These are phyloP conservation scores for Periophthalmus magnuspinnatus DNA, from an alignment of 2,797 vertebrate species.

Conservation along the genomic window DNA sequence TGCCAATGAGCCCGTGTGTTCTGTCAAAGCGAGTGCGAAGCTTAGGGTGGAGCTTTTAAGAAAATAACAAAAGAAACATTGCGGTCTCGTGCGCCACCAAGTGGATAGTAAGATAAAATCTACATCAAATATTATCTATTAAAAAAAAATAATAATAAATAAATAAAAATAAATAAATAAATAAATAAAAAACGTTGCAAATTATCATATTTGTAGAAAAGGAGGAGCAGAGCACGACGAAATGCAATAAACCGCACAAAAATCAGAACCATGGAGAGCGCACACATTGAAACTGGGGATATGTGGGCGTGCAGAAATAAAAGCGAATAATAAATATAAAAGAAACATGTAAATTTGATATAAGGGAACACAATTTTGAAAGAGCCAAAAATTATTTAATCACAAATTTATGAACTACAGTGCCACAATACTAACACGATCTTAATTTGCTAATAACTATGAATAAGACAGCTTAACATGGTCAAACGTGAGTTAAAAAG, in stretches of 20 bases:
- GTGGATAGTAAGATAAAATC: conserved; percentile 12
- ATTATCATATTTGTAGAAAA: neutral
- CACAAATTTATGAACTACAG: too few relatives aligned
- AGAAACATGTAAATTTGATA: too few relatives aligned
- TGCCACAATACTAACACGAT: too few relatives aligned
- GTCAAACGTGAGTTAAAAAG: too few relatives aligned
- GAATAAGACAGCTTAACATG: too few relatives aligned
- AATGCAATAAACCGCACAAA: neutral
- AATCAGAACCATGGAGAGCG: neutral
- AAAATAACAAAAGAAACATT: neutral
- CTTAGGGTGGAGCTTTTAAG: conserved; percentile 45
- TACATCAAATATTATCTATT: neutral
- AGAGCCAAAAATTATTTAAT: too few relatives aligned
- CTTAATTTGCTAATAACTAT: too few relatives aligned
- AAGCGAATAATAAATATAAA: neutral
- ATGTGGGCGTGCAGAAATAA: neutral
- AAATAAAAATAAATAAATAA: neutral
- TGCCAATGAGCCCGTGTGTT: neutral
- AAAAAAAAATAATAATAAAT: neutral
- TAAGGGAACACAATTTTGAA: too few relatives aligned
- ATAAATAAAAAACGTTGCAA: neutral
- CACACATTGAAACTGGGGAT: neutral
- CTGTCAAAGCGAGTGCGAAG: conserved; percentile 37
- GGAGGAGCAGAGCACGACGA: conserved; percentile 9
- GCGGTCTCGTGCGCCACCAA: conserved; percentile 58